Evolutionary conservation across 2,113 vertebrate species (phyloP).

Genomic region (Noctilio leporinus): DNA sequence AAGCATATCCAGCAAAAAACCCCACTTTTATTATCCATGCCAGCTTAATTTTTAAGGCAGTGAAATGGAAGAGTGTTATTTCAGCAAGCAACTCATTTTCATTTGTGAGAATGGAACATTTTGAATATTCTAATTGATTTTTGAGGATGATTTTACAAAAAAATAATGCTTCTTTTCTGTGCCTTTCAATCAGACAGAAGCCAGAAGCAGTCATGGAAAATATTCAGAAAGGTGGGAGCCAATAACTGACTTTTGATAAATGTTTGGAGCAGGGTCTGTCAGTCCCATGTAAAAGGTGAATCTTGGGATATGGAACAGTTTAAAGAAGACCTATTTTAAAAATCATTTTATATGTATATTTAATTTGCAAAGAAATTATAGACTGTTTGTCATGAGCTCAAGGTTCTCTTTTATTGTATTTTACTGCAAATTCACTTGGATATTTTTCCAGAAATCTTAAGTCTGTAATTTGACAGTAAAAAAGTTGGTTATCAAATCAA

Average conservation of each 20-base stretch:
- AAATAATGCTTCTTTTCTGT: constrained; percentile 32
- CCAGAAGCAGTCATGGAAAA: not conserved
- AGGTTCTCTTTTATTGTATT: not conserved
- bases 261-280: not conserved
- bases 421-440: not conserved
- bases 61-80: constrained; percentile 45
- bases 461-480: constrained; percentile 46
- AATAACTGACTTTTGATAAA: not conserved
- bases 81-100: constrained; percentile 52
- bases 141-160: constrained; percentile 9
- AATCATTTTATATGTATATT: not conserved
- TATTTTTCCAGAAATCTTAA: constrained; percentile 42
- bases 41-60: constrained; percentile 59
- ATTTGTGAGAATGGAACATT: constrained; percentile 55
- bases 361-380: not conserved
- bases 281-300: not conserved
- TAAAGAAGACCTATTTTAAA: not conserved
- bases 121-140: constrained; percentile 52
- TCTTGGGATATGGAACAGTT: not conserved
- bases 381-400: not conserved
- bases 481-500: constrained; percentile 40
- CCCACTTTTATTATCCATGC: constrained; percentile 52
- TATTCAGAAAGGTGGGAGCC: not conserved
- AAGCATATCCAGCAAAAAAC: constrained; percentile 26
- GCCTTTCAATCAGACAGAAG: not conserved